Evolutionary conservation across 1,140 invertebrate species (phyloP).

Genomic region (Aleiodes sp.): DNA sequence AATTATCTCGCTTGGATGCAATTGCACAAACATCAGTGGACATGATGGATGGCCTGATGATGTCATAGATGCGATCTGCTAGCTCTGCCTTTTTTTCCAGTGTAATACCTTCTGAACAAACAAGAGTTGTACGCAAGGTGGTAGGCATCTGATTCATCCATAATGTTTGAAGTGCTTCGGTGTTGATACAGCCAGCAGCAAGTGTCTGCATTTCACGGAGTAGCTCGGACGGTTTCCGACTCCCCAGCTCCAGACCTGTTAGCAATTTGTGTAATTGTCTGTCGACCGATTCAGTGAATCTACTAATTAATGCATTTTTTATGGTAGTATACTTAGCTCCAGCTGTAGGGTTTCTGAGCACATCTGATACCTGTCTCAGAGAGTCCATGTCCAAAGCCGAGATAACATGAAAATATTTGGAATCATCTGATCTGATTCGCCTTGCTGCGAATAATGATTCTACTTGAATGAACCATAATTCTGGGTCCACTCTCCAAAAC

Average conservation of each 20-base stretch:
- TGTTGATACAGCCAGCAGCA: background rate
- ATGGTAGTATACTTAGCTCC: slow-evolving; percentile 29
- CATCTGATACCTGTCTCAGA: slow-evolving; percentile 15
- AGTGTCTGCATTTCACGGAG: background rate
- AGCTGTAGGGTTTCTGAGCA: slow-evolving; percentile 25
- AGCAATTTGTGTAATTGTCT: slow-evolving; percentile 17
- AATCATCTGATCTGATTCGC: slow-evolving; percentile 33
- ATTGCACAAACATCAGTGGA: background rate
- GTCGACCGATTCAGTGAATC: slow-evolving; percentile 27
- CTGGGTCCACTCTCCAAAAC: slow-evolving; percentile 42
- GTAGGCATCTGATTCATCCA: background rate
- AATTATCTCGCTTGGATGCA: too few relatives aligned
- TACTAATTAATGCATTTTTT: slow-evolving; percentile 26
- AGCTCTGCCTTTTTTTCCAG: slow-evolving; percentile 19
- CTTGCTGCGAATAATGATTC: slow-evolving; percentile 42
- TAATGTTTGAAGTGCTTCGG: background rate
- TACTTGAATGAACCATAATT: slow-evolving; percentile 49
- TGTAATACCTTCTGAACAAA: background rate
- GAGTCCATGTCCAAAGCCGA: slow-evolving; percentile 21
- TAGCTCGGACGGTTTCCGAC: slow-evolving; percentile 35
- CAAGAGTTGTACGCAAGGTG: background rate
- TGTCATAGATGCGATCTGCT: background rate
- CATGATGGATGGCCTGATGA: background rate
- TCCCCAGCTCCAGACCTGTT: slow-evolving; percentile 23
- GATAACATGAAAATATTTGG: slow-evolving; percentile 37